A percentile compares a stretch with the other conserved stretches of the same genome.
phyloP scores from a whole-genome alignment of 2,888 invertebrate genomes.

The Lathronympha strigana region DNA sequence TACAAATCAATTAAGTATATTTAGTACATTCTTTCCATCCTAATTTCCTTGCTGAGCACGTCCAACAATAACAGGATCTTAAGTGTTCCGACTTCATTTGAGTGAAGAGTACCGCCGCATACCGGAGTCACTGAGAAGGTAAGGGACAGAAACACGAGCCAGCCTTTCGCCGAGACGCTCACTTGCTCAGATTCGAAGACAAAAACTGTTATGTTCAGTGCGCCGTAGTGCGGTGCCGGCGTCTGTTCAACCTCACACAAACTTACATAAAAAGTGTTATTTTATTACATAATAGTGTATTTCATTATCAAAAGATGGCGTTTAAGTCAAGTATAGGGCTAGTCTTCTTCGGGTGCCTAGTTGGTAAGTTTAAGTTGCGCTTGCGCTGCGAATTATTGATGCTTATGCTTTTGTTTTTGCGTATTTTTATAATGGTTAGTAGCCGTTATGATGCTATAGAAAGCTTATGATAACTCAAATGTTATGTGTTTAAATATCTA shows the following conservation, averaged over 20 bases:
- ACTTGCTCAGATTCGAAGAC: conserved; percentile 74
- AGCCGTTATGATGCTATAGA: neutral
- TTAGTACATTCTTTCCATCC: conserved; percentile 45
- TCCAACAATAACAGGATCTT: conserved; percentile 78
- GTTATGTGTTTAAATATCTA: neutral
- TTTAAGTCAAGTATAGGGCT: conserved; percentile 65
- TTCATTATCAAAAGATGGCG: conserved; percentile 71
- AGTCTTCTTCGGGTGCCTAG: conserved; percentile 67
- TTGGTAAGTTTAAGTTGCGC: conserved; percentile 62
- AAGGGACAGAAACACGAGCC: conserved; percentile 59
- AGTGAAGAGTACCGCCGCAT: conserved; percentile 57
- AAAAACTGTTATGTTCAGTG: conserved; percentile 79
- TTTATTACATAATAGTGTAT: conserved; percentile 62
- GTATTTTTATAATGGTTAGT: neutral
- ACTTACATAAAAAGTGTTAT: conserved; percentile 67
- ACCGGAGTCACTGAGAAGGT: conserved; percentile 49
- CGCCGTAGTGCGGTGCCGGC: conserved; percentile 72
- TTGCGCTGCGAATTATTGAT: conserved; percentile 43
- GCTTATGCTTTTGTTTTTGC: conserved; percentile 28
- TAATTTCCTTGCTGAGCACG: conserved; percentile 76
- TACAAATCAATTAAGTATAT: conserved; percentile 32
- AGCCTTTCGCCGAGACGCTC: conserved; percentile 76
- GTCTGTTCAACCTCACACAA: conserved; percentile 65
- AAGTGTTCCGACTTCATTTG: conserved; percentile 54
- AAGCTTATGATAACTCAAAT: neutral